These are phyloP conservation scores for Labrus mixtus DNA, from an alignment of 2,113 vertebrate species.

Conservation along the genomic window DNA sequence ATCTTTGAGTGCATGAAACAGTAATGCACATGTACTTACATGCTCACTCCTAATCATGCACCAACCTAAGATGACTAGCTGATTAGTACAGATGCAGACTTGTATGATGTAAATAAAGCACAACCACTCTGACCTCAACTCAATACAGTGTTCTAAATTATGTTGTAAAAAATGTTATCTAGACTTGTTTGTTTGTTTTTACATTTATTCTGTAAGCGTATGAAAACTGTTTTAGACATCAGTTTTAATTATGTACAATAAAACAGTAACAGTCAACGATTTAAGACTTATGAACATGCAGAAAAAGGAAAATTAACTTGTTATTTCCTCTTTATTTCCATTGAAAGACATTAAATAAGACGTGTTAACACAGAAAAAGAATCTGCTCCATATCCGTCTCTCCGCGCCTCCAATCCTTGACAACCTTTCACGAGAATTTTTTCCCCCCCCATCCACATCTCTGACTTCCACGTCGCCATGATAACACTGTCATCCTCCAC, in stretches of 20 bases:
- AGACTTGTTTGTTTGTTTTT: background rate
- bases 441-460: constrained; percentile 44
- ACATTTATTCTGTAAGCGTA: background rate
- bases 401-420: constrained; percentile 48
- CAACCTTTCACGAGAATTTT: constrained; percentile 55
- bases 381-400: constrained; percentile 44
- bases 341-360: constrained; percentile 21
- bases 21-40: constrained; percentile 40
- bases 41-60: constrained; percentile 18
- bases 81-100: constrained; percentile 24
- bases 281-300: no score
- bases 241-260: no score
- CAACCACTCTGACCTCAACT: constrained; percentile 29
- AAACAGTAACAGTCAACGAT: no score
- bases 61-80: constrained; percentile 44
- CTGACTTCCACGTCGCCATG: constrained; percentile 57
- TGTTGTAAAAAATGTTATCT: no score
- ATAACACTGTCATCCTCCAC: constrained; percentile 76
- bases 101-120: constrained; percentile 36
- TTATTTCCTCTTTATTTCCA: background rate
- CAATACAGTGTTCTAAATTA: background rate
- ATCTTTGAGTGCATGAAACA: constrained; percentile 28
- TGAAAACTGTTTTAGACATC: no score
- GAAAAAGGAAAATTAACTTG: no score
- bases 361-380: constrained; percentile 49